Evolutionary conservation across 2,113 vertebrate species (phyloP).

Genomic region (Oncorhynchus gorbuscha): DNA sequence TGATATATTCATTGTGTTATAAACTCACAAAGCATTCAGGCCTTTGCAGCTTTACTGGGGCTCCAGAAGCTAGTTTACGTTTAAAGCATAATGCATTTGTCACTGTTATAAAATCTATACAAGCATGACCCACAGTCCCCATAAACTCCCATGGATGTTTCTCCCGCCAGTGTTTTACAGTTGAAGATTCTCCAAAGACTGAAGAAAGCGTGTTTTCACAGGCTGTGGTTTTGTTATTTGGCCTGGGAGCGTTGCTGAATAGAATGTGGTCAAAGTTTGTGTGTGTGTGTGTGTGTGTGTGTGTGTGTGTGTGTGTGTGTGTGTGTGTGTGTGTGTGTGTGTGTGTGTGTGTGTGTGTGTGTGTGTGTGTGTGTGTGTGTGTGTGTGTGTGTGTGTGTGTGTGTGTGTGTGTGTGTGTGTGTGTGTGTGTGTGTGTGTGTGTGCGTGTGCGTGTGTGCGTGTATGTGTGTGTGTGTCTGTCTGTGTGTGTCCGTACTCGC

Average conservation of each 20-base stretch:
- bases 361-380: neutral
- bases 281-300: constrained; percentile 11
- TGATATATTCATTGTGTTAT: constrained; percentile 61
- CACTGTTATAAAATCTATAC: constrained; percentile 64
- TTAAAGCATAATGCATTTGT: constrained; percentile 62
- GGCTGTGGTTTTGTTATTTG: constrained; percentile 43
- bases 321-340: constrained; percentile 7
- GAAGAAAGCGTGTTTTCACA: constrained; percentile 55
- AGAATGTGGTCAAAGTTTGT: constrained; percentile 45
- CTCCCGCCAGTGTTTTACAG: constrained; percentile 57
- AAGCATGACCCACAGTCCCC: constrained; percentile 58
- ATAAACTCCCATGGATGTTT: constrained; percentile 60
- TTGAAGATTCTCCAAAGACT: constrained; percentile 59
- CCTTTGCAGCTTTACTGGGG: constrained; percentile 59
- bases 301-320: neutral
- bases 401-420: neutral
- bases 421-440: constrained; percentile 2
- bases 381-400: neutral
- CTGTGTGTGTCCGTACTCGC: no score
- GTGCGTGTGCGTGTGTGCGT: neutral
- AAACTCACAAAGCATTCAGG: constrained; percentile 64
- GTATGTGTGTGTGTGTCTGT: neutral
- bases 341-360: constrained; percentile 2
- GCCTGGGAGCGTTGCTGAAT: constrained; percentile 52
- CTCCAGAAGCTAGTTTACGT: constrained; percentile 61